Percentiles rank a stretch among this genome's conserved stretches.
These are phyloP conservation scores for Drosophila orena DNA, from an alignment of 1,140 invertebrate genomes.

Conservation along the genomic window DNA sequence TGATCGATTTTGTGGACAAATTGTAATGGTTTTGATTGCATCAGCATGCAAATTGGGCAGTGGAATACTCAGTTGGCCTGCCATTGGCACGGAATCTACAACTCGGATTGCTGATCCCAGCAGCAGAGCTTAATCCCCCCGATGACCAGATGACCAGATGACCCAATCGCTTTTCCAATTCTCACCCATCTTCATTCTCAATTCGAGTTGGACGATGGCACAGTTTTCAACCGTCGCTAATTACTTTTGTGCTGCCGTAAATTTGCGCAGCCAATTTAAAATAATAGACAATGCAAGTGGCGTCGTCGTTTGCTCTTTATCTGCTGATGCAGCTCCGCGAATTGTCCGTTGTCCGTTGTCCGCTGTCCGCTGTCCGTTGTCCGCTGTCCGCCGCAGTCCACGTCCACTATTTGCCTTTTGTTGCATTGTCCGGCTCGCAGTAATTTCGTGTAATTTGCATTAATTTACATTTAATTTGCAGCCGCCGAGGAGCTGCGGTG, in stretches of 20 bases:
- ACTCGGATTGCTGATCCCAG: slow-evolving; percentile 1
- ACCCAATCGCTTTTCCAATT: slow-evolving; percentile 22
- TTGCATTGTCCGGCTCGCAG: slow-evolving; percentile 60
- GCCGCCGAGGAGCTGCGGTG: slow-evolving; percentile 21
- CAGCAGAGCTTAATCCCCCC: slow-evolving; percentile 2
- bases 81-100: too few species aligned
- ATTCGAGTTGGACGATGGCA: slow-evolving; percentile 43
- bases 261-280: slow-evolving; percentile 80
- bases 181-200: slow-evolving; percentile 3
- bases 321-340: slow-evolving; percentile 52
- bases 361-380: slow-evolving; percentile 13
- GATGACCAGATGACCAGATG: slow-evolving; percentile 11
- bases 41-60: slow-evolving; percentile 19
- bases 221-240: slow-evolving; percentile 67
- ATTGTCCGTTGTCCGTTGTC: slow-evolving; percentile 17
- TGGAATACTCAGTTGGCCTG: background rate
- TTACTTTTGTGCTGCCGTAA: slow-evolving; percentile 78
- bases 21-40: slow-evolving; percentile 44
- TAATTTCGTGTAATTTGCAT: slow-evolving; percentile 79
- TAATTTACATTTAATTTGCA: slow-evolving; percentile 80
- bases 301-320: slow-evolving; percentile 62
- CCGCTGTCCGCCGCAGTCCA: slow-evolving; percentile 4
- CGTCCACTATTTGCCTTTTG: slow-evolving; percentile 20
- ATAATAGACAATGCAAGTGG: slow-evolving; percentile 74
- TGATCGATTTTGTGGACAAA: slow-evolving; percentile 30